Percentiles rank a stretch among this genome's conserved stretches.
phyloP scores from a whole-genome alignment of 2,113 vertebrate species.

The Rhabdomys dilectus region DNA sequence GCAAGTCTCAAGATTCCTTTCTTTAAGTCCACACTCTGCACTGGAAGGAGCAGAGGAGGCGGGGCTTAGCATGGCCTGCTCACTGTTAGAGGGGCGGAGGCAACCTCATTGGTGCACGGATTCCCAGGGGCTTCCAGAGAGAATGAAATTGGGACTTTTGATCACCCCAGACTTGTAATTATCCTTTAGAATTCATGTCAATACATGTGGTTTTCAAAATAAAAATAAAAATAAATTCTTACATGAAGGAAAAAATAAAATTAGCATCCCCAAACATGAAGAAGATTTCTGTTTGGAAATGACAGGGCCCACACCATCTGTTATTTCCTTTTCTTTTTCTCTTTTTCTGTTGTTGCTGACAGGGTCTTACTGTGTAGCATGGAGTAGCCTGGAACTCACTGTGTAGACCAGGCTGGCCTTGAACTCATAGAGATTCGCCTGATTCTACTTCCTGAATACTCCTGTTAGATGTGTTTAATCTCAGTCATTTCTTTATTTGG shows the following conservation, averaged over 20 bases:
- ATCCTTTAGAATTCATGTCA: not conserved
- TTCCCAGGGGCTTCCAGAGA: not conserved
- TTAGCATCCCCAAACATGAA: not conserved
- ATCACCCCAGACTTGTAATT: not conserved
- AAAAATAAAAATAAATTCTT: not conserved
- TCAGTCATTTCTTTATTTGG: not conserved
- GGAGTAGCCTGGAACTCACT: not conserved
- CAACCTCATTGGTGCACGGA: fast-evolving
- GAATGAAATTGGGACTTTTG: not conserved
- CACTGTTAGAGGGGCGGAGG: fast-evolving
- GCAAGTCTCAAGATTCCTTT: not conserved
- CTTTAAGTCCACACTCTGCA: not conserved
- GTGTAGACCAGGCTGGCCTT: not conserved
- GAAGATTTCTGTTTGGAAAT: not conserved
- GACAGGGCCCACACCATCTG: not conserved
- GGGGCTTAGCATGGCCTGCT: not conserved
- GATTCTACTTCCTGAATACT: not conserved
- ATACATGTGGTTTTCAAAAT: not conserved
- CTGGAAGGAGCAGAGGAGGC: not conserved
- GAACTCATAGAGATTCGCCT: not conserved
- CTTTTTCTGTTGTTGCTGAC: not conserved
- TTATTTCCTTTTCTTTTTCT: not conserved
- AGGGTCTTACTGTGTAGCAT: not conserved
- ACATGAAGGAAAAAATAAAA: not conserved
- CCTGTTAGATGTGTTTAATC: not conserved